Evolutionary conservation across 1,140 invertebrate genomes (phyloP).

Genomic region (Euwallacea fornicatus): DNA sequence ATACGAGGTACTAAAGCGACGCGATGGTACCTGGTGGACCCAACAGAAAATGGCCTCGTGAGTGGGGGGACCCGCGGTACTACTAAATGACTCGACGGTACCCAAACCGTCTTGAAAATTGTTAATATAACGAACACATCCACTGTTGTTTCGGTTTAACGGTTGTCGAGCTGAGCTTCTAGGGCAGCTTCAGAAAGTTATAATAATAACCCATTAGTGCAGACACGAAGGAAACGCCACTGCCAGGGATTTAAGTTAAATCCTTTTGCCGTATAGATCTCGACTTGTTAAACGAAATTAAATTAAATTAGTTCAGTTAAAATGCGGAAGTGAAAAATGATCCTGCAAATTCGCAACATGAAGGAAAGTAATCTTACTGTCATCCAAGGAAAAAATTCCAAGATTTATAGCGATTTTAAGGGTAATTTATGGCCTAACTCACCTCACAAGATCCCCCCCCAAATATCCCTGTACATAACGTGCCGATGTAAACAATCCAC

Average conservation of each 20-base stretch:
- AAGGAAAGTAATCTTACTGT: too few species aligned
- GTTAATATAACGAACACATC: slow-evolving; percentile 1
- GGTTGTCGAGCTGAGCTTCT: slow-evolving; percentile 12
- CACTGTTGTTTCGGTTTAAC: slow-evolving; percentile 1
- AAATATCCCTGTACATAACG: background rate
- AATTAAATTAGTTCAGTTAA: too few species aligned
- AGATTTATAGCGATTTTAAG: too few species aligned
- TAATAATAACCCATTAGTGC: too few species aligned
- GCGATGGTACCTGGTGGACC: slow-evolving; percentile 25
- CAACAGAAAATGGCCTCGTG: background rate
- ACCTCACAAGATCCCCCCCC: slow-evolving; percentile 1
- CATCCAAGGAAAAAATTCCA: too few species aligned
- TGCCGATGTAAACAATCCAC: slow-evolving; percentile 15
- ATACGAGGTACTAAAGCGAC: slow-evolving; percentile 19
- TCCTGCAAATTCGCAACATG: too few species aligned
- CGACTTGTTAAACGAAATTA: too few species aligned
- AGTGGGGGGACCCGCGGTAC: slow-evolving; percentile 6
- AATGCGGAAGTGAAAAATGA: too few species aligned
- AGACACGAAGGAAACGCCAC: too few species aligned
- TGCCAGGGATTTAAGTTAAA: too few species aligned
- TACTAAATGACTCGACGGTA: slow-evolving; percentile 11
- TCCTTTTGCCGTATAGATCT: too few species aligned
- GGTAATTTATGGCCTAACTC: background rate
- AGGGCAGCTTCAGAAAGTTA: background rate
- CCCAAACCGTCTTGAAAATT: background rate